These are phyloP conservation scores for Cynodonichthys magdalenae DNA, from an alignment of 2,797 vertebrate species.

Conservation along the genomic window DNA sequence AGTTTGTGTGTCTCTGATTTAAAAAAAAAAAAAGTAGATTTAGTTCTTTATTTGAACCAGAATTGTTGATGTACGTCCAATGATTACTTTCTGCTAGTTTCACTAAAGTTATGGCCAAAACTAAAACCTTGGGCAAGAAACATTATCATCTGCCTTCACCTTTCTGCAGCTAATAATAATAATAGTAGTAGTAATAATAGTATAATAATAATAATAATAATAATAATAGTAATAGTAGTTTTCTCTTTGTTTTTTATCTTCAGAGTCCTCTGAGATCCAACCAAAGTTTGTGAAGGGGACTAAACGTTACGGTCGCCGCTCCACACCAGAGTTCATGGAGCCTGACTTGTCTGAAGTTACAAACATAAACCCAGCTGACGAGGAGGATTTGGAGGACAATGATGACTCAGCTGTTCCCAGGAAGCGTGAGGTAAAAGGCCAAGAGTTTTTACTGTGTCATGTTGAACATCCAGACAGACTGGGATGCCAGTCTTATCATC, in stretches of 20 bases:
- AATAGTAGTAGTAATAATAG: too few relatives aligned
- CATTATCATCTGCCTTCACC: too few relatives aligned
- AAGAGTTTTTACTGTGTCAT: conserved; percentile 1
- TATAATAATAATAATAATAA: too few relatives aligned
- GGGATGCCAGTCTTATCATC: conserved; percentile 45
- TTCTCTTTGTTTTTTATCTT: neutral
- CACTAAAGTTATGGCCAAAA: too few relatives aligned
- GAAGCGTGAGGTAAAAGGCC: conserved; percentile 80
- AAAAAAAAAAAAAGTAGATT: too few relatives aligned
- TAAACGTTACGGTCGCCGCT: conserved; percentile 92
- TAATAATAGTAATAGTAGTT: neutral
- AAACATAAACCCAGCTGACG: neutral
- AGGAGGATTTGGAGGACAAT: conserved; percentile 59
- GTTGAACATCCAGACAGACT: conserved; percentile 14
- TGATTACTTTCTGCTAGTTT: too few relatives aligned
- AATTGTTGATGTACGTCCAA: too few relatives aligned
- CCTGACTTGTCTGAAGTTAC: conserved; percentile 78
- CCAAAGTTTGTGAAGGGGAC: conserved; percentile 94
- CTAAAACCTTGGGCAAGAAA: too few relatives aligned
- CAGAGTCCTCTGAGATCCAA: conserved; percentile 88
- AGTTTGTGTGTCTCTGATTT: too few relatives aligned
- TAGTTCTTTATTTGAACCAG: too few relatives aligned
- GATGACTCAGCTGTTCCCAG: conserved; percentile 74
- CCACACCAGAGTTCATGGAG: conserved; percentile 87
- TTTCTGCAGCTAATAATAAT: too few relatives aligned